These are phyloP conservation scores for Cyaniris semiargus DNA, from an alignment of 2,888 invertebrate genomes.

Conservation along the genomic window DNA sequence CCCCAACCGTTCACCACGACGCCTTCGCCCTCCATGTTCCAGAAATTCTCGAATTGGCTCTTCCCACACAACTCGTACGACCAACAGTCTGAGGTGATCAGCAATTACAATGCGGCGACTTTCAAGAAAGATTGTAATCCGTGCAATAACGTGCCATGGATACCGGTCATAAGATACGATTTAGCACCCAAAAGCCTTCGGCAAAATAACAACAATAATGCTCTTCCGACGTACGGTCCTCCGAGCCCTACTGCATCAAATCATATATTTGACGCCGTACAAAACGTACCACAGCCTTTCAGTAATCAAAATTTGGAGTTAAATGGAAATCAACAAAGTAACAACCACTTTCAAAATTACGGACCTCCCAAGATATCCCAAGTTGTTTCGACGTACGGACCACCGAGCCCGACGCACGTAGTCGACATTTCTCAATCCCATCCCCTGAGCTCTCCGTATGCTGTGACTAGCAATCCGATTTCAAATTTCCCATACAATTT, in stretches of 20 bases:
- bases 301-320: slow-evolving; percentile 49
- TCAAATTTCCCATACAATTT: slow-evolving; percentile 47
- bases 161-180: slow-evolving; percentile 83
- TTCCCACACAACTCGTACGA: slow-evolving; percentile 72
- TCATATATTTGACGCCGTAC: slow-evolving; percentile 50
- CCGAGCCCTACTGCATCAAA: slow-evolving; percentile 65
- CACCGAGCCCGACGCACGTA: slow-evolving; percentile 56
- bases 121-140: slow-evolving; percentile 84
- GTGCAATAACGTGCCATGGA: slow-evolving; percentile 91
- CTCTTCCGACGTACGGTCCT: slow-evolving; percentile 63
- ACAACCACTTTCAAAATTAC: slow-evolving; percentile 57
- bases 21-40: slow-evolving; percentile 76
- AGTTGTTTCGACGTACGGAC: slow-evolving; percentile 58
- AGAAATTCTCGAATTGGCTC: slow-evolving; percentile 82
- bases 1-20: slow-evolving; percentile 70
- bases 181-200: slow-evolving; percentile 61
- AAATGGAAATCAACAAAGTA: slow-evolving; percentile 49
- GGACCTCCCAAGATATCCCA: slow-evolving; percentile 54
- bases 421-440: slow-evolving; percentile 61
- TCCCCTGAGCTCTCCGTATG: slow-evolving; percentile 59
- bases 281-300: slow-evolving; percentile 56
- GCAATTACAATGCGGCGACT: slow-evolving; percentile 54
- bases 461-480: slow-evolving; percentile 46
- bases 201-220: slow-evolving; percentile 44
- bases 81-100: slow-evolving; percentile 46